Base-by-base conservation (phyloP, 1,140 invertebrate species). In the Andricus grossulariae region DNA sequence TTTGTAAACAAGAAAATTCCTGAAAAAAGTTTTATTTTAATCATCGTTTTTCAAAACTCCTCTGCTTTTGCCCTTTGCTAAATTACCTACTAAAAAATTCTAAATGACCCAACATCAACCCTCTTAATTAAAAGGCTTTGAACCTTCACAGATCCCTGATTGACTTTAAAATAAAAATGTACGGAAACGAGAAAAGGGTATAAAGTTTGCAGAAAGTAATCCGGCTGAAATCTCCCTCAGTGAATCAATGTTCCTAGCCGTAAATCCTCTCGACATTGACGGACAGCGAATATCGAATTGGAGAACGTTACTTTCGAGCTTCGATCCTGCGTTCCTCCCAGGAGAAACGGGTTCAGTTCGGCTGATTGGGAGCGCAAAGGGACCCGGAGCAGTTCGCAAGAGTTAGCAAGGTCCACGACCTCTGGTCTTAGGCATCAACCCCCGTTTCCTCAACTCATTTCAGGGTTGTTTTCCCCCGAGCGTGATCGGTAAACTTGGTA, bases 201-300 rank as follows among this genome's bases (percentile, higher is more conserved):
- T 66, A 39, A 45, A 66, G 25, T 66, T 66, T 39, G 13, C 12
- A 66, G n/a, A 66, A 39, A 66, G 15, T 66, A 66, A 66, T 66
- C 25, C 6, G 1, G 11, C 25, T 32, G 21, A 25, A 66, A 32
- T 16, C 16, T 66, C 39, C 52, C 25, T 2, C 57, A 13, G 16
- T 39, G 12, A 39, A 66, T 66, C 12, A 66, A 66, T 66, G 60
- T n/a, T 66, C 25, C 5, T n/a, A 39, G 60, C 25, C 32, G 21
- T 66, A 66, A 66, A 66, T 66, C 39, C 60, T 66, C 60, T n/a
- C 10, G 60, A 66, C 60, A 45, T 25, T 45, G 60, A 66, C n/a
- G 60, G 60, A 66, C 60, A 66, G 32, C 32, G 13, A 45, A 66
- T 66, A 66, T 66, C 25, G 60, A 66, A 66, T 60, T 60, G 57